Conservation (phyloP, 2,888 invertebrate genomes). For the Nemotelus nigrinus region DNA sequence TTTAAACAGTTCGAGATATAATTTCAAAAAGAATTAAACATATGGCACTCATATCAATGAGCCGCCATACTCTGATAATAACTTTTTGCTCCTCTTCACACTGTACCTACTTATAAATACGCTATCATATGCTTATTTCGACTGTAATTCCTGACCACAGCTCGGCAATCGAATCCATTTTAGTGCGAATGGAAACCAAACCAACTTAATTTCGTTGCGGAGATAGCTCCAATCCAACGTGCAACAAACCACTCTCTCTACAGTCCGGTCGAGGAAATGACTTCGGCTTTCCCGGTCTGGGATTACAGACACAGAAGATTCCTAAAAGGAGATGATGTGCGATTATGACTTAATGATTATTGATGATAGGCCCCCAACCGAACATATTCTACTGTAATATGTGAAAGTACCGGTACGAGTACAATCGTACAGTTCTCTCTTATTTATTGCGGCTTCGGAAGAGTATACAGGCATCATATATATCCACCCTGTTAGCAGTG, state of each 20-base stretch:
- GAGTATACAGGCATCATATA: neutral
- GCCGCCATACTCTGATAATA: neutral
- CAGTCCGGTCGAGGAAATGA: neutral
- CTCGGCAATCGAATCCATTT: neutral
- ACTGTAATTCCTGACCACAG: conserved; percentile 18
- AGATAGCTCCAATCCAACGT: neutral
- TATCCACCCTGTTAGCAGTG: neutral
- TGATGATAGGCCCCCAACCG: conserved; percentile 37
- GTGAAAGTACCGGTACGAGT: neutral
- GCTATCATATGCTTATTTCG: conserved; percentile 2
- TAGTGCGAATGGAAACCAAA: neutral
- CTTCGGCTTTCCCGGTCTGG: neutral
- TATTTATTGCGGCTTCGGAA: conserved; percentile 17
- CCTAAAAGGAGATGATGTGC: conserved; percentile 45
- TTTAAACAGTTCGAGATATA: no score
- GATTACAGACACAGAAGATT: conserved; percentile 24
- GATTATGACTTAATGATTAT: conserved; percentile 50
- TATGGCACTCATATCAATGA: no score
- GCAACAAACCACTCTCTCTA: no score
- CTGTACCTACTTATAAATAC: no score
- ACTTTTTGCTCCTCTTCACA: neutral
- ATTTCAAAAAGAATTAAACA: no score
- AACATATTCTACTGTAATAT: neutral
- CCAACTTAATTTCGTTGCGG: conserved; percentile 4
- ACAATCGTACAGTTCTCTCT: conserved; percentile 6